Base-by-base conservation (phyloP, 2,888 invertebrate genomes). In the Rotaria macrura region DNA sequence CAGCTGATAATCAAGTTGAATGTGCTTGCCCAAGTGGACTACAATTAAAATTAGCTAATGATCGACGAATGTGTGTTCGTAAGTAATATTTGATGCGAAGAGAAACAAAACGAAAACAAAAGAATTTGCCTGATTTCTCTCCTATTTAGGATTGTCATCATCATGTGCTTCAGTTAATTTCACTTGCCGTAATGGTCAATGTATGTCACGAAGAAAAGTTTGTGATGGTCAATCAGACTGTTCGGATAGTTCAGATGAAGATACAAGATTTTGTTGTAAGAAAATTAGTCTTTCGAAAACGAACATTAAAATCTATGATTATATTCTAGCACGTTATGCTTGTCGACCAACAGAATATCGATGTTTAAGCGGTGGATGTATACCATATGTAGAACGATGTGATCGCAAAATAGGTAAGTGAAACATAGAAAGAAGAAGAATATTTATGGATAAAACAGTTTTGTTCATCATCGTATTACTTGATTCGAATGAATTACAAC, bases 171-270 rank as follows among this genome's bases (percentile, higher is more conserved):
- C 89, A 2, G 88, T 88, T 89, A 95, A 96, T 90, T 97, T 97
- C 92, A 94, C 95, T 89, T 97, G 97, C 89, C 94, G 93, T 83
- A 96, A 96, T 90, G 96, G 96, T 14, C 94, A 95, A 88, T 97
- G 97, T 89, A 95, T 97, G 87, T 95, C 95, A 1, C 92, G 95
- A 85, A 94, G 95, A 94, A 96, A 96, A 96, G 94, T 96, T 0
- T 97, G 97, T 90, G 97, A 97, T 90, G 94, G 95, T 0, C 96
- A 96, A 88, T 87, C 89, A 65, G 89, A 91, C 87, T 91, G 90
- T 87, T 87, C 87, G 0, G 90, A 90, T 86, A 88, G 87, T 29
- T 88, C 89, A 3, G 90, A 90, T 85, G 90, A 90, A 87, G 88
- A 89, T 74, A 85, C 88, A 17, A 88, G 89, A 54, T 87, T 88